Percentiles rank a stretch among this genome's conserved stretches.
These are phyloP conservation scores for Rhynchotus rufescens DNA, from an alignment of 2,797 vertebrate genomes.

Conservation along the genomic window DNA sequence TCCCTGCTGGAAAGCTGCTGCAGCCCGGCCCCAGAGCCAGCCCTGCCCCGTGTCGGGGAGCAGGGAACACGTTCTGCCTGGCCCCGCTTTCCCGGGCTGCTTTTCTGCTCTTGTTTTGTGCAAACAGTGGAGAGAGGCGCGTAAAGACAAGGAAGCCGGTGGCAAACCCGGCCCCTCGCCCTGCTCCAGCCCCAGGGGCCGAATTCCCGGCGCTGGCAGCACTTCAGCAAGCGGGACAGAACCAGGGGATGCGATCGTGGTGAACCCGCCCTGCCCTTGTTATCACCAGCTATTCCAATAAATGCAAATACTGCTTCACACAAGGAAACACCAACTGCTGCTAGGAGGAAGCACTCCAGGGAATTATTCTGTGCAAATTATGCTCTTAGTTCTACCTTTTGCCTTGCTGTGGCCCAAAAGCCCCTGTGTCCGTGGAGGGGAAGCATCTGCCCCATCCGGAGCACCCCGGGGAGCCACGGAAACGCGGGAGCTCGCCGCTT, in stretches of 20 bases:
- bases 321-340: neutral
- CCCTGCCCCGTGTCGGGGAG: fast-evolving
- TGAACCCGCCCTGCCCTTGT: neutral
- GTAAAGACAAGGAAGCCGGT: neutral
- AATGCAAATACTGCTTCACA: fast-evolving
- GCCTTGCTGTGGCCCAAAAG: neutral
- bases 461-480: neutral
- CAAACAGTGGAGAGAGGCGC: neutral
- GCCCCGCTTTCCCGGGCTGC: neutral
- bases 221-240: neutral
- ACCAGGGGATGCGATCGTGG: fast-evolving
- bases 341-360: neutral
- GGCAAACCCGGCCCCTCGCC: neutral
- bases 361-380: neutral
- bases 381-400: neutral
- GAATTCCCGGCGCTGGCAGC: fast-evolving
- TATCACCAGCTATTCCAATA: neutral
- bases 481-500: neutral
- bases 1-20: neutral
- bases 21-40: neutral
- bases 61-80: neutral
- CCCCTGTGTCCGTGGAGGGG: fast-evolving
- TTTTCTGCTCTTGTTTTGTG: neutral
- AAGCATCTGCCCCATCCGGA: neutral
- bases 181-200: neutral